Percentiles rank a stretch among this genome's conserved stretches.
Conservation (phyloP, 2,888 invertebrate genomes). For the Drosophila diplacantha region DNA sequence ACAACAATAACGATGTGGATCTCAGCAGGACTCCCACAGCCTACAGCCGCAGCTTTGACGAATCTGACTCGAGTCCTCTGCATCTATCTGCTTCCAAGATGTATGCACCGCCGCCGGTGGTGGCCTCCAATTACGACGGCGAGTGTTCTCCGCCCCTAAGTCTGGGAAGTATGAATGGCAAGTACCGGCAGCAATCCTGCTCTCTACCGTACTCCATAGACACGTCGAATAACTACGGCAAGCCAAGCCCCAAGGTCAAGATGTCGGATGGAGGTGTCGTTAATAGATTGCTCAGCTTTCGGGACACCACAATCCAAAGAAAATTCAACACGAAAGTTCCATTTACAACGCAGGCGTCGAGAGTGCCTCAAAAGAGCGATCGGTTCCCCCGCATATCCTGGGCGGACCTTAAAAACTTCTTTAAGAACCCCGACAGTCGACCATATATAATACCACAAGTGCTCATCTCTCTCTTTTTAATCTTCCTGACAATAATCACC, state of each 20-base stretch:
- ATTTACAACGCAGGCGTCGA: constrained; percentile 41
- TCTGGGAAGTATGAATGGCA: constrained; percentile 37
- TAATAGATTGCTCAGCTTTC: constrained; percentile 64
- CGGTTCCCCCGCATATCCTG: constrained; percentile 45
- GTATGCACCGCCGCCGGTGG: constrained; percentile 72
- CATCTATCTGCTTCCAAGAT: constrained; percentile 61
- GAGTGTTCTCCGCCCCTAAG: constrained; percentile 53
- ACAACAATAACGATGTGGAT: constrained; percentile 48
- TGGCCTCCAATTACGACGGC: constrained; percentile 68
- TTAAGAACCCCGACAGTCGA: constrained; percentile 64
- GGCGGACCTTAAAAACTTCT: constrained; percentile 45
- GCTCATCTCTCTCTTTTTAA: constrained; percentile 81
- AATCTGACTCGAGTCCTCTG: constrained; percentile 32
- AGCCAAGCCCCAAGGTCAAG: constrained; percentile 44
- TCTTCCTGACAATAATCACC: constrained; percentile 83
- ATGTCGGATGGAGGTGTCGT: constrained; percentile 61
- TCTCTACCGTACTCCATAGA: constrained; percentile 46
- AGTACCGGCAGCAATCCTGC: constrained; percentile 47
- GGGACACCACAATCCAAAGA: constrained; percentile 64
- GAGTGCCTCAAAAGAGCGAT: constrained; percentile 30
- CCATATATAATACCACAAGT: constrained; percentile 81
- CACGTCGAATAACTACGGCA: constrained; percentile 42
- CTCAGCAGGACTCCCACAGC: constrained; percentile 11
- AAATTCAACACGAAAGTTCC: constrained; percentile 47
- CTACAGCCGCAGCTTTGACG: constrained; percentile 25